A percentile compares a stretch with the other conserved stretches of the same genome.
phyloP scores from a whole-genome alignment of 2,797 vertebrate genomes.

The Eulemur albifrons region DNA sequence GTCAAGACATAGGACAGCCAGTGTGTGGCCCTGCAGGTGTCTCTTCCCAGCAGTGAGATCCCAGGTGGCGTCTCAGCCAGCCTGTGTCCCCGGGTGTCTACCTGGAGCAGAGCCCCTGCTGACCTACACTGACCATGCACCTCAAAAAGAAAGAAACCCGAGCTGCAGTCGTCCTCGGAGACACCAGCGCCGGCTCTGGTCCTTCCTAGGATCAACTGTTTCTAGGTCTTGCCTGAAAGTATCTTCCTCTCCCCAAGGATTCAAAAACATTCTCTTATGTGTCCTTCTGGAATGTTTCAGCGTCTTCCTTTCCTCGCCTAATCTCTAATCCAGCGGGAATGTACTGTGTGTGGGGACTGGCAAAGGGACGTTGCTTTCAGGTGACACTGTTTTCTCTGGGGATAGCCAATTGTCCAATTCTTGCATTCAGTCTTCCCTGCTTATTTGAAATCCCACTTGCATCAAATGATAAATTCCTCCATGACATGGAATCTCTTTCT shows the following conservation, averaged over 20 bases:
- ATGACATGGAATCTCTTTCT: accelerated
- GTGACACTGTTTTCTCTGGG: neutral
- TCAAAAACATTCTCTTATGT: neutral
- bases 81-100: neutral
- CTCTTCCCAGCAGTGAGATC: accelerated
- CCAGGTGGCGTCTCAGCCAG: neutral
- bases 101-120: neutral
- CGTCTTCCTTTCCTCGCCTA: neutral
- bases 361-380: neutral
- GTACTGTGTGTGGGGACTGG: too few species aligned
- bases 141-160: neutral
- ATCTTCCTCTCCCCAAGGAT: neutral
- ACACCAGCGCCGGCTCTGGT: accelerated
- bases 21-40: accelerated
- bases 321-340: neutral
- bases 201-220: neutral
- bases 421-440: neutral
- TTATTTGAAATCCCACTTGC: neutral
- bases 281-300: neutral
- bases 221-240: neutral
- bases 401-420: neutral
- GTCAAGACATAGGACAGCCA: neutral
- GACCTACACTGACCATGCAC: accelerated
- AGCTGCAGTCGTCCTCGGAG: accelerated
- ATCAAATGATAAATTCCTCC: neutral